Evolutionary conservation across 2,113 vertebrate species (phyloP), one percentile per base, ranked within the genome.

Genomic region (Osmerus mordax): DNA sequence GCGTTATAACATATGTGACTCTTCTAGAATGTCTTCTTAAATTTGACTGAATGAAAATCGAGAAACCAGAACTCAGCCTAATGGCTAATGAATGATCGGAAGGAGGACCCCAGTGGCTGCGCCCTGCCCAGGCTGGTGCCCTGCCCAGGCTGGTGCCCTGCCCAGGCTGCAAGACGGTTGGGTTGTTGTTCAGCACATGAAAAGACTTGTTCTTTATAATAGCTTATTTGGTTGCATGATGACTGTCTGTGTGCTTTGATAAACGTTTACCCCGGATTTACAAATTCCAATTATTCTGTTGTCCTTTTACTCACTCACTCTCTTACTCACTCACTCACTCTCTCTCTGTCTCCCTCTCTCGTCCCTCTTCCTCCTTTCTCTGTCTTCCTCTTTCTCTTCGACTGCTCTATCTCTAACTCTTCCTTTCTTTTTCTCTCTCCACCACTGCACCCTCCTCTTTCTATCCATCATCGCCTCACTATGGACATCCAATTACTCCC

Each of bases 401-500:
- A 55, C 51, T 70, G 5, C 74, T 70, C 56, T 59, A 63, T 69
- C 51, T 71, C 65, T 60, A 11, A 41, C 53, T 70, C 16, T 59
- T n/a, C 81, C 70, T 66, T 15, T 81, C 64, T 65, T 62, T 72
- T 80, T 70, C 73, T 70, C 75, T 75, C 3, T 58, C 79, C 65
- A 81, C 69, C 72, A 62, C 53, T 74, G 67, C 73, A 71, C 28
- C 65, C 67, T 32, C 70, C 73, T 66, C 67, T 9, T 36, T 52
- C 29, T 14, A 19, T 12, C 9, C 81, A 83, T 82, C 85, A 41
- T 16, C 32, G 19, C 32, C 62, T 85, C 87, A 84, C 82, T 71
- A 54, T 83, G 87, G 89, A 88, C 89, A 90, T 90, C 89, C 89
- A 92, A 91, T 91, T 91, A 91, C 85, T 87, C 7, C 75, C 80